Conservation (phyloP, 2,797 vertebrate genomes). For the Garrulus glandarius region DNA sequence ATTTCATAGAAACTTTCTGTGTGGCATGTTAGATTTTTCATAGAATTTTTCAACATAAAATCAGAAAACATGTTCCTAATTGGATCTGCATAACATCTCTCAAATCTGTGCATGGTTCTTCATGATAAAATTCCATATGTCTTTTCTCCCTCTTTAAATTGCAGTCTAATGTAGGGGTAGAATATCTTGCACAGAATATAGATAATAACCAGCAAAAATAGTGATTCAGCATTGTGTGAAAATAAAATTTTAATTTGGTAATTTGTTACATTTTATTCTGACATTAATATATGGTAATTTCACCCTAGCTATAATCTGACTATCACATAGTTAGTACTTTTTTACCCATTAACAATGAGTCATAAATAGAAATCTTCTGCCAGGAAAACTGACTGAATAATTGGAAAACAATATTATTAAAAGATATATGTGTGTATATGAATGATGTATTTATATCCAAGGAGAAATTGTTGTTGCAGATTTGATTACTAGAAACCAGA, state of each 20-base stretch:
- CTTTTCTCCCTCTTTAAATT: background rate
- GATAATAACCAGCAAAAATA: background rate
- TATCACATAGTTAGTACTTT: background rate
- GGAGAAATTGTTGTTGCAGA: background rate
- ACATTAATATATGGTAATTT: background rate
- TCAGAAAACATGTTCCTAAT: background rate
- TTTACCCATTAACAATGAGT: background rate
- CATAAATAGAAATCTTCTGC: background rate
- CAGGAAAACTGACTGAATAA: background rate
- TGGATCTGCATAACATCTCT: background rate
- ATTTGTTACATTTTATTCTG: background rate
- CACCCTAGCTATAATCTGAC: background rate
- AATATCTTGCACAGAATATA: background rate
- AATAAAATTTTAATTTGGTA: background rate
- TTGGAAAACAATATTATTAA: background rate
- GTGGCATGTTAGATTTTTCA: background rate
- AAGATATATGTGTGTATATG: background rate
- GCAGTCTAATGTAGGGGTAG: background rate
- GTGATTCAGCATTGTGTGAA: background rate
- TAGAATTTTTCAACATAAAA: background rate
- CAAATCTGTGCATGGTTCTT: background rate
- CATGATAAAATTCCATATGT: background rate
- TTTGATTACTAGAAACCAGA: background rate
- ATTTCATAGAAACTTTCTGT: background rate
- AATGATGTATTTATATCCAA: background rate